Evolutionary conservation across 2,888 invertebrate genomes (phyloP).

Genomic region (Nemurella pictetii): DNA sequence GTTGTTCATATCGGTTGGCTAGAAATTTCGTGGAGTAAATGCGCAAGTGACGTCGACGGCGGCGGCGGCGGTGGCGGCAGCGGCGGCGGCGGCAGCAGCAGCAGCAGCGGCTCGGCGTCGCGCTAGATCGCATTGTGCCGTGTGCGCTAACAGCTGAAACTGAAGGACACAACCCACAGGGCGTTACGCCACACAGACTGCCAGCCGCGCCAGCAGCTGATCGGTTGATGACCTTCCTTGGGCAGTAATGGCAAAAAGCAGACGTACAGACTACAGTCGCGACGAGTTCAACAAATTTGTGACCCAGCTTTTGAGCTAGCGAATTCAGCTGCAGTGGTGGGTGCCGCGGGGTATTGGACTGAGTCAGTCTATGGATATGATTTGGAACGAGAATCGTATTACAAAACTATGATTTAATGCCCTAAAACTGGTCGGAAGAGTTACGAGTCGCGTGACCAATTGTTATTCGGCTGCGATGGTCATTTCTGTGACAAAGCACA

Average conservation of each 20-base stretch:
- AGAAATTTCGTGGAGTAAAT: conserved; percentile 2
- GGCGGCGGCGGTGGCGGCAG: neutral
- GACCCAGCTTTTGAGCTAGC: neutral
- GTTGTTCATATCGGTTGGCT: neutral
- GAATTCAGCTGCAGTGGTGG: neutral
- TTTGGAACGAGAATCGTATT: neutral
- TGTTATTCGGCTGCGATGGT: neutral
- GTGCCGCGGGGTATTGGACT: neutral
- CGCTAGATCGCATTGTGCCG: neutral
- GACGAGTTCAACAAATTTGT: conserved; percentile 10
- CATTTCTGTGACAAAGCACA: neutral
- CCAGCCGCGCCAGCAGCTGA: conserved; percentile 22
- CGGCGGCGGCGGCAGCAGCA: neutral
- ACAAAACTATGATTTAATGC: neutral
- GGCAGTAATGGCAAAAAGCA: neutral
- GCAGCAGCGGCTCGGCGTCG: neutral
- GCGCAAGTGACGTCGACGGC: neutral
- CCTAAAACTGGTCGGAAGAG: neutral
- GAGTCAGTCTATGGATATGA: neutral
- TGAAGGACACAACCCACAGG: conserved; percentile 15
- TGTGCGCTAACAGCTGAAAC: conserved; percentile 1
- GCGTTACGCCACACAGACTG: neutral
- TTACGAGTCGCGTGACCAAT: neutral
- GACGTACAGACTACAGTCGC: neutral
- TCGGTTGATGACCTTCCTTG: conserved; percentile 19